Evolutionary conservation across 2,888 invertebrate genomes (phyloP), one percentile per base, ranked within the genome.

Genomic region (Seira musarum): DNA sequence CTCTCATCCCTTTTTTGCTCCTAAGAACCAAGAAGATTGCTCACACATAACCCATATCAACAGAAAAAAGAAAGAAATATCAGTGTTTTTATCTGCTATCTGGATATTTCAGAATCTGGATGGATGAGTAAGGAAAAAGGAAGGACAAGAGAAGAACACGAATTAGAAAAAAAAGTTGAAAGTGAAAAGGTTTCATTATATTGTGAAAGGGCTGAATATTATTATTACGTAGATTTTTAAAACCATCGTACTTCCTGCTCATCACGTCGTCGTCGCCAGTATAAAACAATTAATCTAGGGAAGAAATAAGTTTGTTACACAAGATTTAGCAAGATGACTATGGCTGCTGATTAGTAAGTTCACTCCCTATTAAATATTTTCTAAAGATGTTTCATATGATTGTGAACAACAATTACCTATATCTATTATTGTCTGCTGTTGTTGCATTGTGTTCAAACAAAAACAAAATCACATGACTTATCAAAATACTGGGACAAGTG

Each of bases 341-440:
- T 86, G 86, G 83, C 82, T 75, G 85, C 85, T 71, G 86, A 86
- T 75, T 86, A 86, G 86, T 86, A 85, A 86, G 86, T 83, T 61
- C 15, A n/a, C 35, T 49, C 49, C 49, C 49, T 49, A 3, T 30
- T 30, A 49, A 49, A 49, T 49, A 49, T 49, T n/a, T 49, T 49
- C 49, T 49, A 49, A n/a, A 15, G 49, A 30, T 8, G 30, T 30
- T 30, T 30, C 2, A 30, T 30, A 30, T 8, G 30, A 30, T 30
- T 30, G 30, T 2, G 30, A 8, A n/a, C n/a, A n/a, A n/a, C n/a
- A n/a, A n/a, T n/a, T n/a, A n/a, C n/a, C n/a, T n/a, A n/a, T n/a
- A n/a, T 8, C 8, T 30, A 30, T 30, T 8, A 30, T 30, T 30
- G 30, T 30, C n/a, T 30, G 30, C 8, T 30, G 30, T 30, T 30